Evolutionary conservation across 2,888 invertebrate species (phyloP).

Genomic region (Cryptops parisi): DNA sequence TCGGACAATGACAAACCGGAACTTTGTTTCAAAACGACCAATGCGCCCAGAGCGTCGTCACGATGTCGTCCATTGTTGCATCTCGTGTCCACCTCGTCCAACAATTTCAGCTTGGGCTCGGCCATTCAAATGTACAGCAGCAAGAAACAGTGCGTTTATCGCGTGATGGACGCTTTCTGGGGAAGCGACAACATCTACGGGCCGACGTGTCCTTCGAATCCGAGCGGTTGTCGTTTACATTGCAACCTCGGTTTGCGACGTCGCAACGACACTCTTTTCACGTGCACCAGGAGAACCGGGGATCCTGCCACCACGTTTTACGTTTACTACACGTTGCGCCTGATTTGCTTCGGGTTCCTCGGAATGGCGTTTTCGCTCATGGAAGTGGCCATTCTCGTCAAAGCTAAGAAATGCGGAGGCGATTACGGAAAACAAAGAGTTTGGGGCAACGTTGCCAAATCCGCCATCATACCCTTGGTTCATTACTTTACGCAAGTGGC

Average conservation of each 20-base stretch:
- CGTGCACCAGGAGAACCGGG: background rate
- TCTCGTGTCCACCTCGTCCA: background rate
- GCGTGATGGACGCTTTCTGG: background rate
- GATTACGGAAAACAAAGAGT: slow-evolving; percentile 31
- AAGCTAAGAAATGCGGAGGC: slow-evolving; percentile 59
- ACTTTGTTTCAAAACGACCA: no score
- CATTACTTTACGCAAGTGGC: background rate
- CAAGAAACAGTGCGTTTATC: background rate
- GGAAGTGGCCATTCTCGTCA: slow-evolving; percentile 73
- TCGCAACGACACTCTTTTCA: background rate
- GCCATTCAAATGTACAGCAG: background rate
- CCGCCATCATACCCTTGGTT: slow-evolving; percentile 23
- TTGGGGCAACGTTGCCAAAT: slow-evolving; percentile 33
- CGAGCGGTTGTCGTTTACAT: slow-evolving; percentile 2
- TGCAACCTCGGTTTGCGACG: background rate
- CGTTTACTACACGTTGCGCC: slow-evolving; percentile 62
- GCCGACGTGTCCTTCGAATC: background rate
- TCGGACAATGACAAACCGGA: background rate
- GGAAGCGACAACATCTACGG: background rate
- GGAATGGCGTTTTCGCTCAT: slow-evolving; percentile 74
- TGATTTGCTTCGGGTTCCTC: slow-evolving; percentile 64
- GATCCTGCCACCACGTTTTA: slow-evolving; percentile 46
- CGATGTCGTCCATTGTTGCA: background rate
- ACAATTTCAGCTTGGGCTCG: background rate
- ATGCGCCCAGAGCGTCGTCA: no score